A percentile compares a stretch with the other conserved stretches of the same genome.
These are phyloP conservation scores for Diabrotica virgifera DNA, from an alignment of 1,140 invertebrate genomes.

Conservation along the genomic window DNA sequence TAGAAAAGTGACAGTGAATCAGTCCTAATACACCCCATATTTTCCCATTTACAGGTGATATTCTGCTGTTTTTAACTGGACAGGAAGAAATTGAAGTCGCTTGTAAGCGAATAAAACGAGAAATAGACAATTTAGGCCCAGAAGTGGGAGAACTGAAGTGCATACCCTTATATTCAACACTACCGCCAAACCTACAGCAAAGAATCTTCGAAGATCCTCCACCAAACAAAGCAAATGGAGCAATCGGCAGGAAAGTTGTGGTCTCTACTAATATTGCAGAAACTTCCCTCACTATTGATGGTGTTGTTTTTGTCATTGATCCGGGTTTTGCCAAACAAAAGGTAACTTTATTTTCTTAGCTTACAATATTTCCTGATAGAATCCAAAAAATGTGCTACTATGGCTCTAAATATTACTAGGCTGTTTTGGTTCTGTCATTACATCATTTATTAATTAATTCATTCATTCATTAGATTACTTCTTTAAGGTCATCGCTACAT, in stretches of 20 bases:
- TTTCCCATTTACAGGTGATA: constrained; percentile 21
- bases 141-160: constrained; percentile 97
- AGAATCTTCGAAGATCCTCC: constrained; percentile 96
- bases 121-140: constrained; percentile 94
- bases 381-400: too few species aligned
- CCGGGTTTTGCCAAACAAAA: constrained; percentile 99
- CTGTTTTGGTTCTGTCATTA: too few species aligned
- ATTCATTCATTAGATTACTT: too few species aligned
- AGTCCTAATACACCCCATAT: too few species aligned
- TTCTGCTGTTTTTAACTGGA: constrained; percentile 85
- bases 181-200: constrained; percentile 97
- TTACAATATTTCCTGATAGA: too few species aligned
- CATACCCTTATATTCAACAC: constrained; percentile 97
- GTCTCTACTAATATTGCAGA: constrained; percentile 99
- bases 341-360: constrained; percentile 20
- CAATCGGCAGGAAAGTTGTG: constrained; percentile 93
- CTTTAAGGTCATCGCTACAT: too few species aligned
- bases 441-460: too few species aligned
- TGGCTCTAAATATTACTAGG: too few species aligned
- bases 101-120: constrained; percentile 95
- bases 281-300: constrained; percentile 98
- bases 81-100: constrained; percentile 98
- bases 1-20: too few species aligned
- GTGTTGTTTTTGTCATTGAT: constrained; percentile 99
- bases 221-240: constrained; percentile 88